Evolutionary conservation across 2,797 vertebrate species (phyloP).

Genomic region (Pantherophis alleghaniensis): DNA sequence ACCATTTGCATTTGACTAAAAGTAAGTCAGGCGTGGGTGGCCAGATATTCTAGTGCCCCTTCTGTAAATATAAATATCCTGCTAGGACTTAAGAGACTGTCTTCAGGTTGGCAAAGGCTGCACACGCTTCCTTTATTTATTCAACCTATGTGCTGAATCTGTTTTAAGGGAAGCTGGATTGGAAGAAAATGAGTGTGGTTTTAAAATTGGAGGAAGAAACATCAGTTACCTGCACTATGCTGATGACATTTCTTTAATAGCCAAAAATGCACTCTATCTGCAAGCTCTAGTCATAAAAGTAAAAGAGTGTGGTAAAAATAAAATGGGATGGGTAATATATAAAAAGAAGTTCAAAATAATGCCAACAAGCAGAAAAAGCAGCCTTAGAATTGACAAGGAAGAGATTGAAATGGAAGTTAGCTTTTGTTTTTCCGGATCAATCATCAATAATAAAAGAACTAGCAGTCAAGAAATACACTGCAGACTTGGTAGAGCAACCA

Average conservation of each 20-base stretch:
- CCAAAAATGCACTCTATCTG: neutral
- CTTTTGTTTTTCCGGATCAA: neutral
- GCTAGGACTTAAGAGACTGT: neutral
- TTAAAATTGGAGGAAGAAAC: too few species aligned
- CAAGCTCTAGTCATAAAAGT: neutral
- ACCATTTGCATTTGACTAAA: neutral
- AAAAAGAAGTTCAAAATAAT: neutral
- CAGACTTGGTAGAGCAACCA: neutral
- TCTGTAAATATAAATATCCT: neutral
- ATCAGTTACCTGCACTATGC: too few species aligned
- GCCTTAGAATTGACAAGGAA: neutral
- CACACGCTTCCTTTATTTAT: neutral
- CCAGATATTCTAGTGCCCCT: neutral
- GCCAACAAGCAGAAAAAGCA: neutral
- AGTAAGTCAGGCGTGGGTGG: neutral
- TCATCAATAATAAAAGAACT: neutral
- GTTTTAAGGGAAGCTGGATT: neutral
- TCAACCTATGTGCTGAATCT: neutral
- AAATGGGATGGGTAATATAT: neutral
- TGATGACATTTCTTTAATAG: neutral
- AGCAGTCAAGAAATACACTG: neutral
- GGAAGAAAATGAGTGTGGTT: neutral
- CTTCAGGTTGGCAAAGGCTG: neutral
- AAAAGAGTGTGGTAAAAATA: neutral
- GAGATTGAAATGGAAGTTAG: neutral